Conservation (phyloP, 2,888 invertebrate species). For the Cheilosia grossa region DNA sequence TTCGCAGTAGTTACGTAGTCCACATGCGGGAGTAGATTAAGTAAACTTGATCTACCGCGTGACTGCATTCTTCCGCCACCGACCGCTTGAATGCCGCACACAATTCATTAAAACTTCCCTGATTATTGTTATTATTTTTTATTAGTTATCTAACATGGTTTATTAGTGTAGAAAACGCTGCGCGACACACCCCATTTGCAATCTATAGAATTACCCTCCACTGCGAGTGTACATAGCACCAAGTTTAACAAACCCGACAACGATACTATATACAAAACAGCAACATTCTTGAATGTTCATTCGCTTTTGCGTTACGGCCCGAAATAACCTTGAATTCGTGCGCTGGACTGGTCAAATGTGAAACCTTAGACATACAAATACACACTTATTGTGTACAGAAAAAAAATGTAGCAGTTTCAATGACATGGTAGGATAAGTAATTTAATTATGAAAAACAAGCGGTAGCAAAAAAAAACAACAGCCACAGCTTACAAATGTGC, state of each 20-base stretch:
- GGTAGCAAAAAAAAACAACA: neutral
- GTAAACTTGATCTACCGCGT: conserved; percentile 15
- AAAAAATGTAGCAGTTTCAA: conserved; percentile 39
- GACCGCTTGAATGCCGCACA: conserved; percentile 7
- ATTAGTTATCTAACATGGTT: conserved; percentile 26
- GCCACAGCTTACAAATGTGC: neutral
- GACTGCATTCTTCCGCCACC: conserved; percentile 9
- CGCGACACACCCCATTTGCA: conserved; percentile 32
- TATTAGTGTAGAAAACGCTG: conserved; percentile 32
- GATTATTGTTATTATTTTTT: conserved; percentile 22
- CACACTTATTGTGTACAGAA: neutral
- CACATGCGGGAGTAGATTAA: neutral
- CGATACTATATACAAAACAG: conserved; percentile 2
- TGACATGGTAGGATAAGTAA: conserved; percentile 22
- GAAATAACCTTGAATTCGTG: conserved; percentile 61
- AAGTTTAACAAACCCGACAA: conserved; percentile 48
- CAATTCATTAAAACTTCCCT: conserved; percentile 31
- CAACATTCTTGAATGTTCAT: conserved; percentile 59
- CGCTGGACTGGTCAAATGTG: conserved; percentile 57
- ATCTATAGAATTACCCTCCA: neutral
- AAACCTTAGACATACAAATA: conserved; percentile 48
- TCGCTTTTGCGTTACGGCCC: conserved; percentile 26
- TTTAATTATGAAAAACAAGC: conserved; percentile 23
- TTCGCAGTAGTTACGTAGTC: neutral
- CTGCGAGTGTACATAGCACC: neutral